A percentile compares a stretch with the other conserved stretches of the same genome.
These are phyloP conservation scores for Megastigmus dorsalis DNA, from an alignment of 2,888 invertebrate species.

Conservation along the genomic window DNA sequence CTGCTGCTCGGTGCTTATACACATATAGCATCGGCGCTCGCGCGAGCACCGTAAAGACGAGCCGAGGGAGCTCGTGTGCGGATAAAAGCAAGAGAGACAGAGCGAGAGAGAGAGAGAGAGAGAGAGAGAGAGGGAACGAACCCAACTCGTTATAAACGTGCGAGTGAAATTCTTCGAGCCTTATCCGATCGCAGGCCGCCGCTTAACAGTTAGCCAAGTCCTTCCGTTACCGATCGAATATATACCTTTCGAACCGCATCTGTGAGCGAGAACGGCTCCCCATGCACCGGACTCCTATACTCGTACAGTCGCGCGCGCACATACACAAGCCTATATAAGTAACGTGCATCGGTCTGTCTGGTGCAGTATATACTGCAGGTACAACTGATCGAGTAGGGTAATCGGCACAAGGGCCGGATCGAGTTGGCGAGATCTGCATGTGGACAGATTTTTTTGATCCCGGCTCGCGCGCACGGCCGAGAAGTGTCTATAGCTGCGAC, in stretches of 20 bases:
- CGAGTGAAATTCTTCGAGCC: slow-evolving; percentile 53
- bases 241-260: background rate
- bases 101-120: background rate
- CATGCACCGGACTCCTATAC: too few relatives aligned
- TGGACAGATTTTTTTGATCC: too few relatives aligned
- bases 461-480: background rate
- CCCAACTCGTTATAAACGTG: slow-evolving; percentile 26
- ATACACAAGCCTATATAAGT: background rate
- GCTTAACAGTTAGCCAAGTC: slow-evolving; percentile 46
- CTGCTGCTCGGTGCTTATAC: background rate
- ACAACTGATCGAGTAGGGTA: background rate
- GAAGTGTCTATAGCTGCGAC: too few relatives aligned
- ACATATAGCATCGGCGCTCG: background rate
- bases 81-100: background rate
- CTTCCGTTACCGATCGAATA: slow-evolving; percentile 51
- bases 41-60: background rate
- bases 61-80: background rate
- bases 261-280: background rate
- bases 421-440: too few relatives aligned
- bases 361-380: background rate
- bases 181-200: slow-evolving; percentile 42
- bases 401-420: too few relatives aligned
- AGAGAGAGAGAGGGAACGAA: background rate
- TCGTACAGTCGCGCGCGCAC: background rate
- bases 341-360: background rate